Percentiles rank a stretch among this genome's conserved stretches.
phyloP scores from a whole-genome alignment of 2,888 invertebrate species.

The Lasioglossum figueresi region DNA sequence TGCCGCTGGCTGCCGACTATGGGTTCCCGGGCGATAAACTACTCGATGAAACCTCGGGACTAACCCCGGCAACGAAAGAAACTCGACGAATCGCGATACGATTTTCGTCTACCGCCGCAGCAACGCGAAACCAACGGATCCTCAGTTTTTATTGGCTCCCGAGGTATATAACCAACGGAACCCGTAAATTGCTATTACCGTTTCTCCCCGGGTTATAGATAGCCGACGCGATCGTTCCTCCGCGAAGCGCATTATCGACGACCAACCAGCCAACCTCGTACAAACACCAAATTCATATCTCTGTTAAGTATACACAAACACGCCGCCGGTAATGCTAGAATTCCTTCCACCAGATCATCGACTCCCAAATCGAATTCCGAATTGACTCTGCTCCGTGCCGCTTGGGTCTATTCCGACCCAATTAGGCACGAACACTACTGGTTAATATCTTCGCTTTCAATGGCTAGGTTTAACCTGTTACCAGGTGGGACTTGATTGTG shows the following conservation, averaged over 20 bases:
- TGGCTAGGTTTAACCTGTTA: not conserved
- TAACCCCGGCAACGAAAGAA: slow-evolving; percentile 25
- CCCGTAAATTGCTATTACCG: slow-evolving; percentile 10
- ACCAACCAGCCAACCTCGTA: not conserved
- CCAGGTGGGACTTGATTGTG: not conserved
- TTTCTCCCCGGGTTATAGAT: not conserved
- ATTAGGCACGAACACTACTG: not conserved
- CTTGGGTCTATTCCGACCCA: not conserved
- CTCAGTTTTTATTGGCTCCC: not conserved
- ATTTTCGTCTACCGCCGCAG: slow-evolving; percentile 15
- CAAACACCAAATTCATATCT: slow-evolving; percentile 12
- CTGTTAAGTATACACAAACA: slow-evolving; percentile 1
- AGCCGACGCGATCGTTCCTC: not conserved
- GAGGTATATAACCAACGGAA: not conserved
- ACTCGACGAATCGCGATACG: slow-evolving; percentile 29
- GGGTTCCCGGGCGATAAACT: not conserved
- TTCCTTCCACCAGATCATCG: not conserved
- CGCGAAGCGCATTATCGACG: not conserved
- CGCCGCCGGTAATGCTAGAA: not conserved
- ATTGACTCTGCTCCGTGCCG: not conserved
- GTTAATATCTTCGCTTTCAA: not conserved
- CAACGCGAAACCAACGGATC: slow-evolving; percentile 4
- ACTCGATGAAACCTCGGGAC: slow-evolving; percentile 37
- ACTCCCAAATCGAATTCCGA: not conserved
- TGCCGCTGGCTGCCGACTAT: not conserved